Conservation (phyloP, 2,797 vertebrate species). For the Siniperca undulata region DNA sequence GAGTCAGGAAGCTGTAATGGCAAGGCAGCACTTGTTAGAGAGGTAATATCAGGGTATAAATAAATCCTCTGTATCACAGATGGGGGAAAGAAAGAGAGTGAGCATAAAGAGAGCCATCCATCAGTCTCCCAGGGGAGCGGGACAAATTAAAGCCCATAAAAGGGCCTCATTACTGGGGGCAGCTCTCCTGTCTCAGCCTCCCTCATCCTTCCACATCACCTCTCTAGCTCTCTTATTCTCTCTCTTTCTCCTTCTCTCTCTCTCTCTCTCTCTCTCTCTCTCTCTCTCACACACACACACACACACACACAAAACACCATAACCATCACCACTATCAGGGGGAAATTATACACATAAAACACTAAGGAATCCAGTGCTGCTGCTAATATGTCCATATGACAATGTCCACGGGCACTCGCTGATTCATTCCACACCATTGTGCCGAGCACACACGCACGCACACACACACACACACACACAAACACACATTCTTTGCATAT, state of each 20-base stretch:
- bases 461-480: conserved; percentile 38
- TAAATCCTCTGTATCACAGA: conserved; percentile 85
- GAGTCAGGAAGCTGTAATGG: conserved; percentile 64
- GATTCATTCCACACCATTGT: conserved; percentile 75
- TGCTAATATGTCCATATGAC: conserved; percentile 83
- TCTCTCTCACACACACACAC: conserved; percentile 10
- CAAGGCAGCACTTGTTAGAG: conserved; percentile 84
- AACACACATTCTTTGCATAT: conserved; percentile 72
- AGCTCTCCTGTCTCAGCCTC: conserved; percentile 81
- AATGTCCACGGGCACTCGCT: conserved; percentile 81
- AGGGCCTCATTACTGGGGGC: conserved; percentile 86
- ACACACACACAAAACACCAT: conserved; percentile 55
- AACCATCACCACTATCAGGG: conserved; percentile 74
- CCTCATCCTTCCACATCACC: conserved; percentile 81
- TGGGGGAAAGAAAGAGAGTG: conserved; percentile 82
- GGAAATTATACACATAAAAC: conserved; percentile 78
- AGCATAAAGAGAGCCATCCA: conserved; percentile 85
- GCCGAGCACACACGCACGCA: conserved; percentile 15
- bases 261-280: conserved; percentile 18
- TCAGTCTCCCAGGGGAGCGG: conserved; percentile 83
- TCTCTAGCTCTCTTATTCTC: conserved; percentile 66
- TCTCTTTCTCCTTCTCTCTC: conserved; percentile 31
- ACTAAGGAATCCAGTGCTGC: conserved; percentile 73
- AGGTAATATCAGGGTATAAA: conserved; percentile 86
- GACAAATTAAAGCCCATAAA: conserved; percentile 89